Conservation (phyloP, 2,888 invertebrate genomes). For the Mantis religiosa region DNA sequence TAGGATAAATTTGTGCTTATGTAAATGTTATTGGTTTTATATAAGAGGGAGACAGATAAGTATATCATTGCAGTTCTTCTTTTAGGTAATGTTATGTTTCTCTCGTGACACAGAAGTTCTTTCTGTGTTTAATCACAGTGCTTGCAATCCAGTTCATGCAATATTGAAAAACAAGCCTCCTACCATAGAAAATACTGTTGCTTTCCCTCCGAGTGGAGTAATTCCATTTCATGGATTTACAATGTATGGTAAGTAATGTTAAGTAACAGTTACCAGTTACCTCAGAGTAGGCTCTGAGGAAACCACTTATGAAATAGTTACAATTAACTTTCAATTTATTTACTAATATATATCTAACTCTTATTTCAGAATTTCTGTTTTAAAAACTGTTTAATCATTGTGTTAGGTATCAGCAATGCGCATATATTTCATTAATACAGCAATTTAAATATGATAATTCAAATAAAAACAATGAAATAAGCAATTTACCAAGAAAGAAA, state of each 20-base stretch:
- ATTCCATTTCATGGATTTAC: conserved; percentile 97
- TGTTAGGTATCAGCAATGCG: too few species aligned
- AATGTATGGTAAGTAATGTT: conserved; percentile 79
- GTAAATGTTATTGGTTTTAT: not conserved
- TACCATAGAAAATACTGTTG: conserved; percentile 63
- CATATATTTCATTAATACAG: too few species aligned
- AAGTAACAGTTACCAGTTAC: not conserved
- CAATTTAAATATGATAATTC: too few species aligned
- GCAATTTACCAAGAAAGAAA: too few species aligned
- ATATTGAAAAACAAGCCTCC: conserved; percentile 68
- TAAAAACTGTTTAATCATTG: too few species aligned
- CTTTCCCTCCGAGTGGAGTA: conserved; percentile 89
- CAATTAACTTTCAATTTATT: too few species aligned
- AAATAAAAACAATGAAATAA: too few species aligned
- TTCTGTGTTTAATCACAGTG: conserved; percentile 57
- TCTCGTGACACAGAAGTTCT: conserved; percentile 81
- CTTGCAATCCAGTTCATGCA: conserved; percentile 63
- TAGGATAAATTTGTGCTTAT: not conserved
- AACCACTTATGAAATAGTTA: too few species aligned
- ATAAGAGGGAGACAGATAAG: not conserved
- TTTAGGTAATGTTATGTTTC: conserved; percentile 79
- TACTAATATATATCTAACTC: too few species aligned
- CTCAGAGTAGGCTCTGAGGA: too few species aligned
- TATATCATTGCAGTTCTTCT: not conserved
- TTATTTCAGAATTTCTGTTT: too few species aligned